These are phyloP conservation scores for Leucoma salicis DNA, from an alignment of 2,888 invertebrate species.

Conservation along the genomic window DNA sequence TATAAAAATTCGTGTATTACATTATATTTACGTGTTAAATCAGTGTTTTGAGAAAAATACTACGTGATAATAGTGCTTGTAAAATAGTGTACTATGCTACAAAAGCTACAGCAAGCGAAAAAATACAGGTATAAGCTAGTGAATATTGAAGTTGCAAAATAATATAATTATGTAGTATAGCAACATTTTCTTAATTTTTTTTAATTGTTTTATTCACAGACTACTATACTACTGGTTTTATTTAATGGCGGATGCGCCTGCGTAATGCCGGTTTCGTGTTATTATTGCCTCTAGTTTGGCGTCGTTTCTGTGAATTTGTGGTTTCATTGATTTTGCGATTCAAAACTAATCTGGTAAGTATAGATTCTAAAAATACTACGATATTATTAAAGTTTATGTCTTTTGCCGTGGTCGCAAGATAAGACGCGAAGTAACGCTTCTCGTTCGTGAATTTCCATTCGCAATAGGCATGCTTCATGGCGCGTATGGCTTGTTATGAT, in stretches of 20 bases:
- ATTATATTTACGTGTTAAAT: too few relatives aligned
- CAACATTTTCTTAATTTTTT: not conserved
- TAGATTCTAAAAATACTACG: conserved; percentile 13
- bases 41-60: too few relatives aligned
- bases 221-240: too few relatives aligned
- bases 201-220: too few relatives aligned
- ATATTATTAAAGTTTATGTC: conserved; percentile 4
- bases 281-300: conserved; percentile 71
- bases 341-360: conserved; percentile 50
- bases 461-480: conserved; percentile 68
- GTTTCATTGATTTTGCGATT: conserved; percentile 49
- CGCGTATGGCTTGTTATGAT: conserved; percentile 55
- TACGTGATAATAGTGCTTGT: too few relatives aligned
- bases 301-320: conserved; percentile 61
- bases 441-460: conserved; percentile 65
- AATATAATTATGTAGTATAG: too few relatives aligned
- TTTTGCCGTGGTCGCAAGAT: conserved; percentile 21
- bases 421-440: conserved; percentile 32
- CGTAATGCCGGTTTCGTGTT: conserved; percentile 80
- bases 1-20: too few relatives aligned
- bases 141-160: too few relatives aligned
- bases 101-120: too few relatives aligned
- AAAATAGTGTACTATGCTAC: too few relatives aligned
- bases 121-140: too few relatives aligned
- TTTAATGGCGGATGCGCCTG: conserved; percentile 79